Evolutionary conservation across 1,140 invertebrate species (phyloP).

Genomic region (Paralvinella palmiformis): DNA sequence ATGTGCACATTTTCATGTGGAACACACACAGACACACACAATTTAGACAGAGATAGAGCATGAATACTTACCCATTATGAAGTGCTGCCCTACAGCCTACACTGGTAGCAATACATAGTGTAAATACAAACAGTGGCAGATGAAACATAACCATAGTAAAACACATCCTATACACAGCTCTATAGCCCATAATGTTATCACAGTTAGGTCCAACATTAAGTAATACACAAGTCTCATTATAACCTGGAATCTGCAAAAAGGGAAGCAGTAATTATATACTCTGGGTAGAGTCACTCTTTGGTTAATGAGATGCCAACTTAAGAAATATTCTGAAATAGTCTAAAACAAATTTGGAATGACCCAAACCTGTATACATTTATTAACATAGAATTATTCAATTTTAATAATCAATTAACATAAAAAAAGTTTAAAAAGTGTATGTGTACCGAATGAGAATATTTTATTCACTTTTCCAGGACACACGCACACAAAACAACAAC

Average conservation of each 20-base stretch:
- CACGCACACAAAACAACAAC: too few relatives aligned
- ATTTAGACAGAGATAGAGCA: background rate
- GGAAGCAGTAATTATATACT: constrained; percentile 11
- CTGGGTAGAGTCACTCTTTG: background rate
- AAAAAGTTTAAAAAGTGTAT: background rate
- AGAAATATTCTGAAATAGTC: background rate
- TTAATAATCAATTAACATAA: background rate
- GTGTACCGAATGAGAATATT: too few relatives aligned
- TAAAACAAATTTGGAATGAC: background rate
- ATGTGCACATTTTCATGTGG: background rate
- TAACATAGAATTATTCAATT: background rate
- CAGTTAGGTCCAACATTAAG: constrained; percentile 48
- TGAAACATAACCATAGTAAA: constrained; percentile 49
- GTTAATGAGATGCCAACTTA: background rate
- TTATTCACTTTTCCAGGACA: too few relatives aligned
- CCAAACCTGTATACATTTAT: background rate
- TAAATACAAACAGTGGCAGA: constrained; percentile 44
- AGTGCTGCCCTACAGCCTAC: constrained; percentile 46
- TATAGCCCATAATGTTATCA: constrained; percentile 46
- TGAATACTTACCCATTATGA: constrained; percentile 46
- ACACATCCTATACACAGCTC: constrained; percentile 52
- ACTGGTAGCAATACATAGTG: constrained; percentile 45
- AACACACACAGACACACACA: background rate
- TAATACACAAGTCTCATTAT: constrained; percentile 45
- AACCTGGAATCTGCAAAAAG: constrained; percentile 44